These are phyloP conservation scores for Phalanger gymnotis DNA, from an alignment of 2,797 vertebrate genomes.

Conservation along the genomic window DNA sequence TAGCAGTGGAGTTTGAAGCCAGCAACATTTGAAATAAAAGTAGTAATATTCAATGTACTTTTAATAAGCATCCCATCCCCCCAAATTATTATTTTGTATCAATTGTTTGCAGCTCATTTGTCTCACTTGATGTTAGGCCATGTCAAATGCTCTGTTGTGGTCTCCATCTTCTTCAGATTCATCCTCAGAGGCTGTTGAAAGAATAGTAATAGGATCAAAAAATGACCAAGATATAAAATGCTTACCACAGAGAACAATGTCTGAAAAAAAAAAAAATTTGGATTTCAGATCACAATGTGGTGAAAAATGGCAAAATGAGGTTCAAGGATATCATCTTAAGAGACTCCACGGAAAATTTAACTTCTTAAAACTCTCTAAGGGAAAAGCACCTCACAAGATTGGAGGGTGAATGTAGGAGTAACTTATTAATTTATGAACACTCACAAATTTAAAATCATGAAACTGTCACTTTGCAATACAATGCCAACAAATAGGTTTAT, in stretches of 20 bases:
- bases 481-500: slow-evolving; percentile 62
- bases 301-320: slow-evolving; percentile 70
- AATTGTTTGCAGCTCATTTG: slow-evolving; percentile 78
- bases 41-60: slow-evolving; percentile 78
- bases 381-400: slow-evolving; percentile 71
- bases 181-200: slow-evolving; percentile 90
- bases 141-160: slow-evolving; percentile 85
- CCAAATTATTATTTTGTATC: slow-evolving; percentile 78
- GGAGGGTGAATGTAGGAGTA: slow-evolving; percentile 68
- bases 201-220: slow-evolving; percentile 79
- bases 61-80: slow-evolving; percentile 75
- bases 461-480: slow-evolving; percentile 70
- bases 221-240: slow-evolving; percentile 69
- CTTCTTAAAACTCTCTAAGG: slow-evolving; percentile 69
- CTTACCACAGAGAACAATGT: slow-evolving; percentile 66
- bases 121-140: slow-evolving; percentile 80
- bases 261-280: slow-evolving; percentile 62
- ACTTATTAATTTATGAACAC: slow-evolving; percentile 66
- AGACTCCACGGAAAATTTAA: slow-evolving; percentile 73
- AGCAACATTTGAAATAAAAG: slow-evolving; percentile 81
- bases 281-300: neutral
- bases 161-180: slow-evolving; percentile 90
- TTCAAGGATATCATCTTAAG: slow-evolving; percentile 64
- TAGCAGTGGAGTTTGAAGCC: slow-evolving; percentile 79
- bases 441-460: slow-evolving; percentile 65